These are phyloP conservation scores for Sylvicapra grimmia DNA, from an alignment of 2,113 vertebrate species.

Conservation along the genomic window DNA sequence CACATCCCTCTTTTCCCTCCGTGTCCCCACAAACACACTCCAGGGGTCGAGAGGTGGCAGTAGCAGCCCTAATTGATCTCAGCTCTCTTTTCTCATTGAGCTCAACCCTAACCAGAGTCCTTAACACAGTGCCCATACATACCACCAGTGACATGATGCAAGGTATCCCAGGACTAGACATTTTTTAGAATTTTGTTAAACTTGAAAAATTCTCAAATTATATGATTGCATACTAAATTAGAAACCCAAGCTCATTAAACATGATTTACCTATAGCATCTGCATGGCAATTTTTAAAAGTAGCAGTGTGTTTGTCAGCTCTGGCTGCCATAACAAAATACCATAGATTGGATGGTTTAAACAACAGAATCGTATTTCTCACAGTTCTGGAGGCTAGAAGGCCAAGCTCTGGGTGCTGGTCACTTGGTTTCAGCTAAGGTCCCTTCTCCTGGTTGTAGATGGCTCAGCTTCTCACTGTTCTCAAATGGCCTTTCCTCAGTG, in stretches of 20 bases:
- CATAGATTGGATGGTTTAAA: not conserved
- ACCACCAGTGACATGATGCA: not conserved
- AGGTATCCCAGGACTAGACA: not conserved
- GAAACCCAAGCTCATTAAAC: not conserved
- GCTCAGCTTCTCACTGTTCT: not conserved
- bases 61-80: not conserved
- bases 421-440: not conserved
- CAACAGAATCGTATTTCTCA: not conserved
- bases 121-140: not conserved
- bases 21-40: rapidly evolving
- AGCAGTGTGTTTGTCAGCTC: not conserved
- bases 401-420: not conserved
- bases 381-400: not conserved
- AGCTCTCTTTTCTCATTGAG: not conserved
- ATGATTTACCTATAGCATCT: not conserved
- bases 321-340: not conserved
- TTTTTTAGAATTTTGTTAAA: not conserved
- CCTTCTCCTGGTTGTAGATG: not conserved
- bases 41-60: not conserved
- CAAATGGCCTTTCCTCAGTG: not conserved
- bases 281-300: not conserved
- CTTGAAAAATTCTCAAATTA: not conserved
- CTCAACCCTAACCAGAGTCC: not conserved
- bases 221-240: not conserved
- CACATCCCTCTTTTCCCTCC: rapidly evolving